Conservation (phyloP, 2,797 vertebrate species). For the Crossoptilon crossoptilon region DNA sequence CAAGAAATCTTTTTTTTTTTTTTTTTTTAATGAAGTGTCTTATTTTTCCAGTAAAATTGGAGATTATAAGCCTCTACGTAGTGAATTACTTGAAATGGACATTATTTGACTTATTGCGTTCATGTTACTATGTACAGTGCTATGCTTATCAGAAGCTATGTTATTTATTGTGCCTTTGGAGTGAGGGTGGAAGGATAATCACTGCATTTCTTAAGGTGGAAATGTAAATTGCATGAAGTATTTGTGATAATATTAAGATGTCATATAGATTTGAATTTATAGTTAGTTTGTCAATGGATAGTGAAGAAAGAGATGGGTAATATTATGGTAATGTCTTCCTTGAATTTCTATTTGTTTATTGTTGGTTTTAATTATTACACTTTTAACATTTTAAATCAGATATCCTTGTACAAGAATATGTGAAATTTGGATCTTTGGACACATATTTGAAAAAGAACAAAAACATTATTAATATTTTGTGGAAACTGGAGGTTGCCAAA, state of each 20-base stretch:
- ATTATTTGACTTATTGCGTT: background rate
- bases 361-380: conserved; percentile 21
- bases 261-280: background rate
- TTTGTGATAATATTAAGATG: background rate
- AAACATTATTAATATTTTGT: conserved; percentile 91
- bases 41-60: background rate
- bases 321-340: background rate
- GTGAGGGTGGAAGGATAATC: background rate
- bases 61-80: background rate
- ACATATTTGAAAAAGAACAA: conserved; percentile 95
- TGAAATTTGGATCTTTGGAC: conserved; percentile 95
- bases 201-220: background rate
- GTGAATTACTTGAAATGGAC: background rate
- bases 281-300: background rate
- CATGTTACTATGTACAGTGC: background rate
- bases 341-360: background rate
- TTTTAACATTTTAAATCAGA: conserved; percentile 81
- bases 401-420: conserved; percentile 97
- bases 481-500: conserved; percentile 98
- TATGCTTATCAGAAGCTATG: accelerated
- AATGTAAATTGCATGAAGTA: background rate
- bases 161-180: background rate
- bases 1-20: background rate
- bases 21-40: background rate
- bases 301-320: background rate